Evolutionary conservation across 2,113 vertebrate species (phyloP).

Genomic region (Onychostruthus taczanowskii): DNA sequence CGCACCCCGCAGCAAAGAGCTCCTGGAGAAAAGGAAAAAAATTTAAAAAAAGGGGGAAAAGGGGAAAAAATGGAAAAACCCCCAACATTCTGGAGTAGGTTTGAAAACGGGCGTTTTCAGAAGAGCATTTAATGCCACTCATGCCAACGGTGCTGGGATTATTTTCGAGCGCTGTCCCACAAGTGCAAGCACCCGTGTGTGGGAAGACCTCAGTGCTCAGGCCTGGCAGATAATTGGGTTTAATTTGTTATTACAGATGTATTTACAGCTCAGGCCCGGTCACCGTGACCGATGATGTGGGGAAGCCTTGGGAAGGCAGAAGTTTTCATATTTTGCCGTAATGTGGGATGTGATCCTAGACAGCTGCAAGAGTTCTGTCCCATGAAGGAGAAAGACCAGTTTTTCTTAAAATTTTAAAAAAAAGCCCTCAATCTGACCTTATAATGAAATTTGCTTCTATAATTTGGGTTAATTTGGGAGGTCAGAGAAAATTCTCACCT

Average conservation of each 20-base stretch:
- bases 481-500: not conserved
- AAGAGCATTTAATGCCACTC: not conserved
- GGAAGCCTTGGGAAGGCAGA: not conserved
- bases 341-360: rapidly evolving
- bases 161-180: not conserved
- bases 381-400: rapidly evolving
- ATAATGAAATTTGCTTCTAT: not conserved
- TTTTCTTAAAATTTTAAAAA: not conserved
- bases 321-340: not conserved
- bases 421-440: not conserved
- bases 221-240: conserved; percentile 24
- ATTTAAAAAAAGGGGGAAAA: rapidly evolving
- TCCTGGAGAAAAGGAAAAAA: not conserved
- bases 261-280: not conserved
- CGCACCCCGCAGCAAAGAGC: rapidly evolving
- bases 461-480: not conserved
- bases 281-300: not conserved
- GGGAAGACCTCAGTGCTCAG: not conserved
- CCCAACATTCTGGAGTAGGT: rapidly evolving
- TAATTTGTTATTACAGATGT: conserved; percentile 42
- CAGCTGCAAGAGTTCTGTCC: not conserved
- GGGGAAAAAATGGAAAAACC: rapidly evolving
- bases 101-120: rapidly evolving
- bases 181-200: not conserved
- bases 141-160: not conserved